Percentiles rank a stretch among this genome's conserved stretches.
phyloP scores from a whole-genome alignment of 30 jellyfish, hydroid and myxozoan genomes.

The Pseudorhiza aurosa region DNA sequence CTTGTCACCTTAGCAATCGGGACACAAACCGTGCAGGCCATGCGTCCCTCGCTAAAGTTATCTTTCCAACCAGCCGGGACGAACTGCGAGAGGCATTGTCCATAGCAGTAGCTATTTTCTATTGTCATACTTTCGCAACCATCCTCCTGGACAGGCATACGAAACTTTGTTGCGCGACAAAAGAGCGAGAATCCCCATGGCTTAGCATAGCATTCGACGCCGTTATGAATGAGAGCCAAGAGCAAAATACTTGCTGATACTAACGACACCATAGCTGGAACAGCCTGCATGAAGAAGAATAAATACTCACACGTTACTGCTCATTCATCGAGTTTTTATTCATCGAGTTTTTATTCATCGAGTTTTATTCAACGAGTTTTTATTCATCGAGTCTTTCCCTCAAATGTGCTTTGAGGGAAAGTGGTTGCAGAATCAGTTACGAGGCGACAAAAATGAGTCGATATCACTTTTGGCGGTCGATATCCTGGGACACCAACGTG shows the following conservation, averaged over 20 bases:
- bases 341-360: too few relatives aligned
- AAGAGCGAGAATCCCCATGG: constrained; percentile 23
- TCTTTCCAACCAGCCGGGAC: constrained; percentile 48
- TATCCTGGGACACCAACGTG: too few relatives aligned
- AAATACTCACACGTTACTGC: too few relatives aligned
- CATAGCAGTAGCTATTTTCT: constrained; percentile 55
- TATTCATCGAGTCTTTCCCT: too few relatives aligned
- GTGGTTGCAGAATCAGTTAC: too few relatives aligned
- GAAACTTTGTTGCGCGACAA: constrained; percentile 45
- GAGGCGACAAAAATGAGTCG: too few relatives aligned
- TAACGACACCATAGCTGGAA: constrained; percentile 5
- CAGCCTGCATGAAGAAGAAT: too few relatives aligned
- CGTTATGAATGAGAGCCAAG: neutral
- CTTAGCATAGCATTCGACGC: neutral
- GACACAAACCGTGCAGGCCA: constrained; percentile 46
- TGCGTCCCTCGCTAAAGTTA: neutral
- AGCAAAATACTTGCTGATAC: neutral
- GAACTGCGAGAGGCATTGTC: constrained; percentile 62
- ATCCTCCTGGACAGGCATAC: constrained; percentile 36
- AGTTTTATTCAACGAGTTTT: too few relatives aligned
- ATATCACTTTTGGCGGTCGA: too few relatives aligned
- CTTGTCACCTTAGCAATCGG: constrained; percentile 22
- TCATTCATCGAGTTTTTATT: too few relatives aligned
- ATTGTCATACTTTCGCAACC: constrained; percentile 41
- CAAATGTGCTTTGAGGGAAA: too few relatives aligned